Base-by-base conservation (phyloP, 2,113 vertebrate genomes). In the Mesembrinibis cayennensis region DNA sequence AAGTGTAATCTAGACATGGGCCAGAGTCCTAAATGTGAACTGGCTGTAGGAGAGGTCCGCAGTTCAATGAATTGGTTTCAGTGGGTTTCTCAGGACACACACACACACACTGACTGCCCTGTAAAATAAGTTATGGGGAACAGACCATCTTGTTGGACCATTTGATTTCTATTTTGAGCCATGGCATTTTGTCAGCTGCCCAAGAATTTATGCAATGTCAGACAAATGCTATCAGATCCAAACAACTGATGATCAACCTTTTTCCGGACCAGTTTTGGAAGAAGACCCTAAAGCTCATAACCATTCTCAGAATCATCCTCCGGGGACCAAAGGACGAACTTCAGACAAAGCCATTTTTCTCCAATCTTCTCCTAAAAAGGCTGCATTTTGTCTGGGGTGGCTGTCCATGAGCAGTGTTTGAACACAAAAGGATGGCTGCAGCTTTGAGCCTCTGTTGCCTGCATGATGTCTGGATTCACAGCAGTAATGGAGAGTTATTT, bases 101-200 rank as follows among this genome's bases (percentile, higher is more conserved):
- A n/a, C n/a, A n/a, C n/a, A n/a, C n/a, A n/a, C 74, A 32, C 7
- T 47, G 40, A 16, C 17, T 44, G 4, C 11, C 6, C 25, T 61
- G 20, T 65, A 30, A 90, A 80, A 88, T 34, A 53, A 50, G 40
- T 44, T 69, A 44, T 8, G 12, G 40, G 38, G 27, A 90, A 17
- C 53, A 49, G 49, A 62, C 11, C 34, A 56, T 56, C 45, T 86
- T 2, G 3, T 21, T 4, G 6, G 36, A 65, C 14, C 17, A 55
- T 40, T 59, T 81, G 27, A 76, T 53, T 89, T 89, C 91, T 95
- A 82, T 92, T 96, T 90, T 87, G 65, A 93, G 72, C 73, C 13
- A 10, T 44, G 65, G 77, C 26, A 90, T 84, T 95, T 92, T 95
- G 84, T 84, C 80, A 89, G 67, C 65, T 58, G 32, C 38, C 36